A percentile compares a stretch with the other conserved stretches of the same genome.
These are phyloP conservation scores for Drosophila lowei DNA, from an alignment of 1,140 invertebrate species.

Conservation along the genomic window DNA sequence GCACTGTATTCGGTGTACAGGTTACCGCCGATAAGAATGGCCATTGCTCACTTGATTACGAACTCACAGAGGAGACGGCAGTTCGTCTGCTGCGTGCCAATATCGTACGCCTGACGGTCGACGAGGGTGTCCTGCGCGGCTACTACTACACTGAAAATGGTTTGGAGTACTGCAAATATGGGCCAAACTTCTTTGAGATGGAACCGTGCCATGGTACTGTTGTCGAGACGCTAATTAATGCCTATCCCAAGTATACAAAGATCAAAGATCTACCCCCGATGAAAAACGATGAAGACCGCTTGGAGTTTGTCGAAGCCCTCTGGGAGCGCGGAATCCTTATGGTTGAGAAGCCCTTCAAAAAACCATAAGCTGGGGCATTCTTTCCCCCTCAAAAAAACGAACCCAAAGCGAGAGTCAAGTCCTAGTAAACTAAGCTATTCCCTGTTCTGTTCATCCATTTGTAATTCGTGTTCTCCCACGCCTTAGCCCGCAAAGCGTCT, in stretches of 20 bases:
- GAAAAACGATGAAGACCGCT: conserved; percentile 85
- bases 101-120: conserved; percentile 87
- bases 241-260: conserved; percentile 90
- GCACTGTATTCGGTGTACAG: conserved; percentile 88
- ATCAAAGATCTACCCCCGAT: conserved; percentile 88
- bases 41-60: conserved; percentile 85
- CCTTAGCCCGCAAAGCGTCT: too few relatives aligned
- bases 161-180: conserved; percentile 91
- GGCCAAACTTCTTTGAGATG: conserved; percentile 91
- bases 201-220: conserved; percentile 86
- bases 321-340: conserved; percentile 90
- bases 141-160: conserved; percentile 94
- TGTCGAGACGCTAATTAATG: conserved; percentile 88
- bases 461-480: too few relatives aligned
- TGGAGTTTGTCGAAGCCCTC: conserved; percentile 86
- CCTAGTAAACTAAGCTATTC: too few relatives aligned
- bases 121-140: conserved; percentile 87
- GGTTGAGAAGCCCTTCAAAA: conserved; percentile 85
- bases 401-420: too few relatives aligned
- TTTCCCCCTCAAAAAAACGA: too few relatives aligned
- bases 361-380: too few relatives aligned
- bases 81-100: conserved; percentile 89
- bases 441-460: too few relatives aligned
- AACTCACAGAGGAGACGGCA: conserved; percentile 87
- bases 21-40: conserved; percentile 88